Percentiles rank a stretch among this genome's conserved stretches.
Evolutionary conservation across 2,888 invertebrate genomes (phyloP).

Genomic region (Graphium colonna): DNA sequence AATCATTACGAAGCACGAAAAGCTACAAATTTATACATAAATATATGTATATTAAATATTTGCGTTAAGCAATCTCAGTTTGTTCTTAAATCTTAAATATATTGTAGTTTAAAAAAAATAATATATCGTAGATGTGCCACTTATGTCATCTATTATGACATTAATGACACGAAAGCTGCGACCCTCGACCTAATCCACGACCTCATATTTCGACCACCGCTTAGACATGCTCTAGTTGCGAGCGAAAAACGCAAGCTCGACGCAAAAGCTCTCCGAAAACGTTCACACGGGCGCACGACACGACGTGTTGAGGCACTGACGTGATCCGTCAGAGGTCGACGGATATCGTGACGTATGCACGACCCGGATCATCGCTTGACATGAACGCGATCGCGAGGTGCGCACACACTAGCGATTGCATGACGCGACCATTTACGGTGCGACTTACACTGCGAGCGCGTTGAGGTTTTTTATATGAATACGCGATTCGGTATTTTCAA

Average conservation of each 20-base stretch:
- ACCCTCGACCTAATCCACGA: no score
- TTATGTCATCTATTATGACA: no score
- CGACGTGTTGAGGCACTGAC: constrained; percentile 29
- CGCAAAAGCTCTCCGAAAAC: constrained; percentile 15
- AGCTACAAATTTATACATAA: no score
- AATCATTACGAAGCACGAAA: no score
- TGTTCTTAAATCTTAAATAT: no score
- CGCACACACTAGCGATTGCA: constrained; percentile 14
- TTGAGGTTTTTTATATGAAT: constrained; percentile 16
- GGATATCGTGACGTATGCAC: constrained; percentile 31
- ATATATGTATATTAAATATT: no score
- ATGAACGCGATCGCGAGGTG: constrained; percentile 20
- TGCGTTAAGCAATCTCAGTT: no score
- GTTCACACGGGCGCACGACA: constrained; percentile 26
- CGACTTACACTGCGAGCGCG: not conserved
- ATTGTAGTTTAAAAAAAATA: no score
- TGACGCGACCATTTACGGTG: constrained; percentile 8
- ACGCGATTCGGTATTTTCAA: not conserved
- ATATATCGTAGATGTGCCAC: no score
- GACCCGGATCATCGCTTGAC: constrained; percentile 34
- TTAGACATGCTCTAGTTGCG: constrained; percentile 18
- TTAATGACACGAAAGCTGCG: no score
- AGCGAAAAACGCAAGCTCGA: constrained; percentile 8
- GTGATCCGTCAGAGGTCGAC: constrained; percentile 35
- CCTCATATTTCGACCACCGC: constrained; percentile 4